Percentiles rank a stretch among this genome's conserved stretches.
phyloP scores from a whole-genome alignment of 2,797 vertebrate genomes.

The Bradypodion pumilum region DNA sequence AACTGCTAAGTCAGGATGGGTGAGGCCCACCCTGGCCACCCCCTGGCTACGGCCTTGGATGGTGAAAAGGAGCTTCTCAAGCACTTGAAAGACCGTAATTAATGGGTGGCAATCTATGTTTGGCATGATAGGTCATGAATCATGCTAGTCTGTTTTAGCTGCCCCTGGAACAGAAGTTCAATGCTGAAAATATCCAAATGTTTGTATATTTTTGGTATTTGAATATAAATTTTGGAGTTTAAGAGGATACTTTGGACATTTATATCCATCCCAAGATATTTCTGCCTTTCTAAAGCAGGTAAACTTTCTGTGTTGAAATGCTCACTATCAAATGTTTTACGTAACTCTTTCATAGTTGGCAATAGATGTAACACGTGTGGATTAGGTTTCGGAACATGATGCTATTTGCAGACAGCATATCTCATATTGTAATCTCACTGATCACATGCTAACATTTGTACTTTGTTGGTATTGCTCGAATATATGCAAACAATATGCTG shows the following conservation, averaged over 20 bases:
- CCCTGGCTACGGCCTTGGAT: no score
- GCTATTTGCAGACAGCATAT: conserved; percentile 34
- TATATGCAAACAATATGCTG: conserved; percentile 22
- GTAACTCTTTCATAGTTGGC: conserved; percentile 21
- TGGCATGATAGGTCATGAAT: background rate
- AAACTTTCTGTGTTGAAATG: background rate
- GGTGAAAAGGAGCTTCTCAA: background rate
- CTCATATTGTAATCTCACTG: conserved; percentile 36
- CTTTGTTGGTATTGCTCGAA: conserved; percentile 21
- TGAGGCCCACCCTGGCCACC: no score
- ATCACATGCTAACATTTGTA: conserved; percentile 29
- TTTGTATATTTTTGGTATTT: background rate
- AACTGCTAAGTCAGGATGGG: no score
- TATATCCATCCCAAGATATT: background rate
- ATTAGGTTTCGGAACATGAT: conserved; percentile 30
- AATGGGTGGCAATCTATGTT: background rate
- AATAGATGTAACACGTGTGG: conserved; percentile 19
- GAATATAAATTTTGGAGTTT: background rate
- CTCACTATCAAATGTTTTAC: conserved; percentile 4
- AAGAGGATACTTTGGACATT: background rate
- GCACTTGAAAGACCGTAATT: background rate
- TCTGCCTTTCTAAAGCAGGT: background rate
- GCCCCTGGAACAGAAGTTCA: background rate
- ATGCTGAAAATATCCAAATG: background rate
- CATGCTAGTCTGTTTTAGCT: background rate